Percentiles rank a stretch among this genome's conserved stretches.
Conservation (phyloP, 2,113 vertebrate genomes). For the Rousettus leschenaultii region DNA sequence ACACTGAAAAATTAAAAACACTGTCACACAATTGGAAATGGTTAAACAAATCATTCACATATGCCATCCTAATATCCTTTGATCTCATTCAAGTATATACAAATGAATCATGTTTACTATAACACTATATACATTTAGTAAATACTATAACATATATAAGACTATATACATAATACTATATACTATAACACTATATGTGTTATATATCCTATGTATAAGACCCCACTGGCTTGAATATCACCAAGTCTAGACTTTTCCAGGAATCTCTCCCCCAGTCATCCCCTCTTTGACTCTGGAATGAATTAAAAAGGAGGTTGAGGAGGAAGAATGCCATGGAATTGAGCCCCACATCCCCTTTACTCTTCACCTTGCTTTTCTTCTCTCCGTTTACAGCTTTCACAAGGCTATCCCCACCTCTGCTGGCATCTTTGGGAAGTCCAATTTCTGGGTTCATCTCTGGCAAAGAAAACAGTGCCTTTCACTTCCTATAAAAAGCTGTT, state of each 20-base stretch:
- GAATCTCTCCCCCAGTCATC: neutral
- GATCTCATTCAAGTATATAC: neutral
- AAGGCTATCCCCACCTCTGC: neutral
- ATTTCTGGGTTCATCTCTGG: neutral
- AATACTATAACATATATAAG: neutral
- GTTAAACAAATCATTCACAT: neutral
- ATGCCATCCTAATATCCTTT: neutral
- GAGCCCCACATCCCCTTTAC: neutral
- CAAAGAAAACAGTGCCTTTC: neutral
- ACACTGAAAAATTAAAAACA: neutral
- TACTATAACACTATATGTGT: neutral
- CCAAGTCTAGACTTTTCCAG: neutral
- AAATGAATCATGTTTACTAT: neutral
- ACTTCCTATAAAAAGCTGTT: neutral
- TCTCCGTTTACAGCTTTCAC: neutral
- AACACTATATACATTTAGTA: neutral
- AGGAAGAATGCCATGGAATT: neutral
- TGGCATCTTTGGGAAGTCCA: neutral
- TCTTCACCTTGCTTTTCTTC: neutral
- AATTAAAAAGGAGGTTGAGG: neutral
- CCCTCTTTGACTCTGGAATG: neutral
- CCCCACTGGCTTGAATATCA: neutral
- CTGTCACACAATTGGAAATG: neutral
- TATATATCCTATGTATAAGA: neutral
- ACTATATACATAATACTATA: neutral